Conservation (phyloP, 2,113 vertebrate species). For the Tympanuchus pallidicinctus region DNA sequence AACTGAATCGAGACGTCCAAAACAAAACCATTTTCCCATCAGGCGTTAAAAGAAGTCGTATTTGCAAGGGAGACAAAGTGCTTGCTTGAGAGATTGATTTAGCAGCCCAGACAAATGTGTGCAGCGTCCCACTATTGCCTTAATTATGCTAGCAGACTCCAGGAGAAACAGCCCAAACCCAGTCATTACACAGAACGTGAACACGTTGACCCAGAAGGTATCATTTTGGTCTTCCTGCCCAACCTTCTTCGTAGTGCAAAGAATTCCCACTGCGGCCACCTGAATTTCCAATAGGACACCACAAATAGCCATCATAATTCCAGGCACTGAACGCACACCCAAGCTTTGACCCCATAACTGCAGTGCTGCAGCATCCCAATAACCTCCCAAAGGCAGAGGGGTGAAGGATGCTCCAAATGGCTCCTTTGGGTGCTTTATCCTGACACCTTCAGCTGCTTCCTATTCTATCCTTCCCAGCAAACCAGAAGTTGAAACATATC, state of each 20-base stretch:
- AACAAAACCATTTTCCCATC: neutral
- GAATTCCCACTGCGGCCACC: neutral
- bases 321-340: neutral
- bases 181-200: neutral
- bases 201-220: neutral
- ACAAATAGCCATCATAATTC: neutral
- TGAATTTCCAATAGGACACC: neutral
- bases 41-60: neutral
- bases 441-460: neutral
- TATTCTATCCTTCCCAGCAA: neutral
- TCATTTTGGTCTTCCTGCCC: neutral
- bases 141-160: neutral
- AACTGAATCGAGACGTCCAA: neutral
- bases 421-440: neutral
- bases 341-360: neutral
- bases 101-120: accelerated
- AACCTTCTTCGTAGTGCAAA: neutral
- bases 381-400: neutral
- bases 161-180: neutral
- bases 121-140: accelerated
- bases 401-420: neutral
- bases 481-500: neutral
- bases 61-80: neutral
- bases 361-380: neutral
- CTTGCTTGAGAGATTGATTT: neutral